Base-by-base conservation (phyloP, 2,113 vertebrate genomes). In the Nannobrachium achirus region DNA sequence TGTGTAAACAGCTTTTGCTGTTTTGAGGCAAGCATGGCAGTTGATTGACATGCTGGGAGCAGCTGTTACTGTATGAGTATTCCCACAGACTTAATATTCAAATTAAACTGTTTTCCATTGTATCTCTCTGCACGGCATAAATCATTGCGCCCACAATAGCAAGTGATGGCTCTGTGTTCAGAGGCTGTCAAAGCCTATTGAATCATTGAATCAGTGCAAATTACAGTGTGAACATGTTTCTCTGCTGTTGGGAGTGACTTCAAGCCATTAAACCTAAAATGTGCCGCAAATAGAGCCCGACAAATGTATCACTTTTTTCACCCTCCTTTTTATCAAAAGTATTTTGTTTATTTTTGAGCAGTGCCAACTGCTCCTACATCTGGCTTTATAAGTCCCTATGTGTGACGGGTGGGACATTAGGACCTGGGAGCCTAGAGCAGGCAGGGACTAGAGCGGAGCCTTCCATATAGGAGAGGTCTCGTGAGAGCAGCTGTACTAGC, bases 1-100 rank as follows among this genome's bases (percentile, higher is more conserved):
- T 79, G 76, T 81, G 75, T 79, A 76, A 79, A 73, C 79, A 78
- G 81, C 72, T 83, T 83, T 9, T 53, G 52, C 13, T 1, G 16
- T 33, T 38, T 78, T 58, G 69, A 19, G 55, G 66, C 46, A 72
- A 83, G 61, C 69, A 68, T 78, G 52, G 11, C 63, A 78, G 58
- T 76, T 73, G 79, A 80, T 55, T 86, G 80, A 80, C 74, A 70
- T 78, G 77, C 72, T 62, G 71, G 60, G 25, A 58, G 63, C 60
- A 69, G 63, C 69, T 56, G 56, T 8, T 58, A 68, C 51, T 64
- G 76, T 81, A 33, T 33, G 66, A 72, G 71, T 76, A 44, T 73
- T 72, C 66, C 69, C 51, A 76, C 71, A 80, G 71, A 67, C 66
- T 59, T 15, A 38, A 42, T 15, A 49, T 85, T 83, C 38, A 66